A percentile compares a stretch with the other conserved stretches of the same genome.
Evolutionary conservation across 2,113 vertebrate species (phyloP).

Genomic region (Catharus fuscescens): DNA sequence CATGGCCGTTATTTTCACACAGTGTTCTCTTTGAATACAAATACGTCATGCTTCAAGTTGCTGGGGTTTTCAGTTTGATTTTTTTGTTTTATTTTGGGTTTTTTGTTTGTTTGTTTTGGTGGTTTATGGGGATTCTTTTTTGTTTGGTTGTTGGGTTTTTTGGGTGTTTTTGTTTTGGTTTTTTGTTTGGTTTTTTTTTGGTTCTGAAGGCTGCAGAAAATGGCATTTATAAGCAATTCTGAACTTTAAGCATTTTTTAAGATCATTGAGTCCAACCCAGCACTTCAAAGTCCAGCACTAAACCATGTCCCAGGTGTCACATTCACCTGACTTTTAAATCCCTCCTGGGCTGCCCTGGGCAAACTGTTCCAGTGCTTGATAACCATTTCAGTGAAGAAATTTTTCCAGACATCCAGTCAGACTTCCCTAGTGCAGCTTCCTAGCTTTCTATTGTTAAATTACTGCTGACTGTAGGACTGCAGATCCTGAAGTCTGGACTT

Average conservation of each 20-base stretch:
- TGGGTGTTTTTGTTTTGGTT: too few species aligned
- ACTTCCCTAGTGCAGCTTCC: not conserved
- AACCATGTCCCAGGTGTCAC: not conserved
- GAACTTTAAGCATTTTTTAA: not conserved
- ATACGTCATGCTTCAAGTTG: rapidly evolving
- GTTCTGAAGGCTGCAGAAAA: not conserved
- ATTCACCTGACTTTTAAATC: not conserved
- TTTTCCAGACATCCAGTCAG: not conserved
- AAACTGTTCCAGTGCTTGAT: not conserved
- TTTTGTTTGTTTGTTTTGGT: too few species aligned
- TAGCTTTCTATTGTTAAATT: not conserved
- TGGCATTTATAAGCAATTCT: not conserved
- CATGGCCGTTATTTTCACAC: not conserved
- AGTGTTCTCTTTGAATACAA: not conserved
- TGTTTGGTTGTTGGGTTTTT: too few species aligned
- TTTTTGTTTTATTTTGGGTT: too few species aligned
- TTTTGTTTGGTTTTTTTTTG: not conserved
- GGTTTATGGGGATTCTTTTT: too few species aligned
- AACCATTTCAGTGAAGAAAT: not conserved
- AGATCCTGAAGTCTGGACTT: not conserved
- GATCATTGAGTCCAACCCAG: not conserved
- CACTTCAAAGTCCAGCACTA: not conserved
- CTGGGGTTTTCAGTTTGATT: not conserved
- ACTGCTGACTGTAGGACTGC: not conserved
- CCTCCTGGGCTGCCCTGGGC: not conserved